Percentiles rank a stretch among this genome's conserved stretches.
phyloP scores from a whole-genome alignment of 1,140 invertebrate species.

The Cepaea nemoralis region DNA sequence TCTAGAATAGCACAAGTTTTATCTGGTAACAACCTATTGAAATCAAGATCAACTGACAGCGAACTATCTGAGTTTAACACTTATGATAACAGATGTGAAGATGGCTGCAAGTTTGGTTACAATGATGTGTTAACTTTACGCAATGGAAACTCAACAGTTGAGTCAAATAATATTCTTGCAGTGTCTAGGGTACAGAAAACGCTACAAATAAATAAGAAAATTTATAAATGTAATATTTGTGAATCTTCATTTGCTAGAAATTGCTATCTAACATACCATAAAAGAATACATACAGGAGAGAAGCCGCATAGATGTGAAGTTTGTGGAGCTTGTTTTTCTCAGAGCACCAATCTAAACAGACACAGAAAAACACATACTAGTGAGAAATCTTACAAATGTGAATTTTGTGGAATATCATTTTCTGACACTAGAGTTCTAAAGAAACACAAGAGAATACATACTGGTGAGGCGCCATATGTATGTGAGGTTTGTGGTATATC shows the following conservation, averaged over 20 bases:
- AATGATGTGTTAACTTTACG: background rate
- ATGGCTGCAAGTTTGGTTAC: background rate
- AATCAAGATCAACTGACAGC: too few species aligned
- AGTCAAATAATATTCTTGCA: background rate
- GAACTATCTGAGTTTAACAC: too few species aligned
- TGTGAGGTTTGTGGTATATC: background rate
- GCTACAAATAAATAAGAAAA: slow-evolving; percentile 34
- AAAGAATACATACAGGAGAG: slow-evolving; percentile 34
- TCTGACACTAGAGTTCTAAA: background rate
- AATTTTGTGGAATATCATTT: background rate
- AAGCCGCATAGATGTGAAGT: slow-evolving; percentile 77
- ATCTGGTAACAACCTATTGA: too few species aligned
- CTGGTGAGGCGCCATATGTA: background rate
- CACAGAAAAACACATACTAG: slow-evolving; percentile 39
- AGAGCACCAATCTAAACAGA: slow-evolving; percentile 15
- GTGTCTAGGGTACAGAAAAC: background rate
- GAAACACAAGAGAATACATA: background rate
- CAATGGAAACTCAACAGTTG: background rate
- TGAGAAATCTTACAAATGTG: slow-evolving; percentile 36
- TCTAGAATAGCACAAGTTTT: too few species aligned
- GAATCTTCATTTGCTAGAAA: slow-evolving; percentile 73
- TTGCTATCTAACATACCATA: slow-evolving; percentile 28
- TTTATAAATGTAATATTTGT: slow-evolving; percentile 77
- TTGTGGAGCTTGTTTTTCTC: slow-evolving; percentile 78
- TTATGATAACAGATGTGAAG: too few species aligned